Evolutionary conservation across 2,113 vertebrate species (phyloP).

Genomic region (Zosterops borbonicus): DNA sequence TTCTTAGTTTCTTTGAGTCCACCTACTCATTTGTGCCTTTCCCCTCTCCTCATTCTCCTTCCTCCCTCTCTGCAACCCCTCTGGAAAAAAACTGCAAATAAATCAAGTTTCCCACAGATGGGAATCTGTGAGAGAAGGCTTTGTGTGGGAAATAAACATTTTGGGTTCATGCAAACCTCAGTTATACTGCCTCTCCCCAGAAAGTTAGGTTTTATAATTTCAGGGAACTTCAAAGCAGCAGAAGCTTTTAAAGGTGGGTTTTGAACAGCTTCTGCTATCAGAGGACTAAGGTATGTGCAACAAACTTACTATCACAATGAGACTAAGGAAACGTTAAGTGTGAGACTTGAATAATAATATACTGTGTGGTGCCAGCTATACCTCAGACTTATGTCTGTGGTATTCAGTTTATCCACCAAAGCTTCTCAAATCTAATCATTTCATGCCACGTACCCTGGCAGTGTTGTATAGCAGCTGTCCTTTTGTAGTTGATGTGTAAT

Average conservation of each 20-base stretch:
- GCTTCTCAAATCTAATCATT: slow-evolving; percentile 23
- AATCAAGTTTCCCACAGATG: slow-evolving; percentile 7
- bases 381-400: slow-evolving; percentile 59
- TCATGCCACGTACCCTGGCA: slow-evolving; percentile 37
- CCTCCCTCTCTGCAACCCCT: not conserved
- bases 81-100: slow-evolving; percentile 10
- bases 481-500: slow-evolving; percentile 52
- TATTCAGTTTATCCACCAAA: slow-evolving; percentile 68
- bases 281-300: slow-evolving; percentile 6
- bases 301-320: slow-evolving; percentile 50
- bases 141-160: not conserved
- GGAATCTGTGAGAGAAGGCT: not conserved
- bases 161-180: not conserved
- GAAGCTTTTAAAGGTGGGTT: slow-evolving; percentile 1
- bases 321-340: not conserved
- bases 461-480: slow-evolving; percentile 39
- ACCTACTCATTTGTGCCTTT: not conserved
- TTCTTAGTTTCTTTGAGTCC: not conserved
- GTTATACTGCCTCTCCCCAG: not conserved
- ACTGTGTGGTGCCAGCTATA: slow-evolving; percentile 21
- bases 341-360: slow-evolving; percentile 64
- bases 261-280: slow-evolving; percentile 8
- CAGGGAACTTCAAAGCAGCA: not conserved
- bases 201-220: not conserved
- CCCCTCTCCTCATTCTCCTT: not conserved